phyloP scores from a whole-genome alignment of 92 coral and sea anemone genomes.

The Actinostola sp. region DNA sequence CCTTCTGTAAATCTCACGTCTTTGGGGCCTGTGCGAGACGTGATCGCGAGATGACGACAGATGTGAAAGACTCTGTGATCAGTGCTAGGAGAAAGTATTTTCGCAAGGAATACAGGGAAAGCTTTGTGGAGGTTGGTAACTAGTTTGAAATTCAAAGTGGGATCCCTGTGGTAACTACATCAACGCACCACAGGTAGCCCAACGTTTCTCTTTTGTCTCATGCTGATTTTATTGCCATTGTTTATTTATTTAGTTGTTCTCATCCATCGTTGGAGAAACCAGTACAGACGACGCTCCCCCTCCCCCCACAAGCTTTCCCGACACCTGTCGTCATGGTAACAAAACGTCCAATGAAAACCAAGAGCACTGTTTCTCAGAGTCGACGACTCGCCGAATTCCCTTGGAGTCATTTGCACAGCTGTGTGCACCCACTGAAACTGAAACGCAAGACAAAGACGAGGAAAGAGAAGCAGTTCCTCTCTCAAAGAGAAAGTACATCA shows the following conservation, averaged over 20 bases:
- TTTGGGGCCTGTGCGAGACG: slow-evolving; percentile 88
- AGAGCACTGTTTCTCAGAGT: slow-evolving; percentile 25
- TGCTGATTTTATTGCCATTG: not conserved
- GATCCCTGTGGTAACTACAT: not conserved
- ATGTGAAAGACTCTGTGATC: not conserved
- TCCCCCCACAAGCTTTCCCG: slow-evolving; percentile 59
- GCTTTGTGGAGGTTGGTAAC: slow-evolving; percentile 17
- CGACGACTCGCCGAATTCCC: slow-evolving; percentile 29
- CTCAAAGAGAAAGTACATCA: slow-evolving; percentile 11
- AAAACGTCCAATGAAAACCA: slow-evolving; percentile 8
- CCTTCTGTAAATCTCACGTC: slow-evolving; percentile 68
- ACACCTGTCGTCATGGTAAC: slow-evolving; percentile 58
- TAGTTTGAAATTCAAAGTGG: slow-evolving; percentile 3
- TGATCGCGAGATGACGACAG: slow-evolving; percentile 36
- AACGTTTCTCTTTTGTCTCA: too few relatives aligned
- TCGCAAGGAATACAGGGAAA: slow-evolving; percentile 33
- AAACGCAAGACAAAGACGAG: not conserved
- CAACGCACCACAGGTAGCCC: slow-evolving; percentile 8
- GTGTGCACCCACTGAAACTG: not conserved
- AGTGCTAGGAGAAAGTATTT: not conserved
- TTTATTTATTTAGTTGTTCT: slow-evolving; percentile 22
- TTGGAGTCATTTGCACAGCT: not conserved
- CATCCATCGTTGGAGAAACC: slow-evolving; percentile 44
- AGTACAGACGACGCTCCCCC: not conserved
- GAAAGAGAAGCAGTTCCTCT: not conserved